A percentile compares a stretch with the other conserved stretches of the same genome.
phyloP scores from a whole-genome alignment of 2,113 vertebrate genomes.

The Apaloderma vittatum region DNA sequence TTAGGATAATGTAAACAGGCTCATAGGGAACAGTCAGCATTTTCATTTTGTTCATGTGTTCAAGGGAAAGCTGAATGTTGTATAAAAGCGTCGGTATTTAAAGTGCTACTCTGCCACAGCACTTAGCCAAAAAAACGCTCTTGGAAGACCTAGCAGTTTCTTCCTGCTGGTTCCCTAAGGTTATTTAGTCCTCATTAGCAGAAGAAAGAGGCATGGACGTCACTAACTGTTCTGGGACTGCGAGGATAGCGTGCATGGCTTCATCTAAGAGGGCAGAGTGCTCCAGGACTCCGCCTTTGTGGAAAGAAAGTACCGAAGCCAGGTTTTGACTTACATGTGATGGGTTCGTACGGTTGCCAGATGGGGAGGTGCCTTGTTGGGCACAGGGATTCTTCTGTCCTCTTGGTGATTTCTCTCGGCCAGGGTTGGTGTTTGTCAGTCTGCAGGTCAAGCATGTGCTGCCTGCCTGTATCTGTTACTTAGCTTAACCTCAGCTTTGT shows the following conservation, averaged over 20 bases:
- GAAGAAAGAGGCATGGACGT: not conserved
- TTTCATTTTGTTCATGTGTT: fast-evolving
- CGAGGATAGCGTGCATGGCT: fast-evolving
- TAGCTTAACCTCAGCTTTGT: fast-evolving
- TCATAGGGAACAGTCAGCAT: not conserved
- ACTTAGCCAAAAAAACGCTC: not conserved
- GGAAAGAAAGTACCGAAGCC: not conserved
- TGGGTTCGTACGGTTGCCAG: not conserved
- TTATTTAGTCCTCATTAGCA: not conserved
- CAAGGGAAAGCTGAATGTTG: not conserved
- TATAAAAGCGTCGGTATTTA: not conserved
- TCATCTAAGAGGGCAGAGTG: not conserved
- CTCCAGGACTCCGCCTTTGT: not conserved
- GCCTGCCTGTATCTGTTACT: not conserved
- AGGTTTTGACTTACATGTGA: not conserved
- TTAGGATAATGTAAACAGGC: not conserved
- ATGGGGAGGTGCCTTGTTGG: not conserved
- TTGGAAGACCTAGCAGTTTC: not conserved
- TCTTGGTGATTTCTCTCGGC: not conserved
- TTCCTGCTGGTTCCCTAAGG: not conserved
- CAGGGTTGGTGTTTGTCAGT: not conserved
- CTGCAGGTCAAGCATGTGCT: not conserved
- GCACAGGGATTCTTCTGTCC: not conserved
- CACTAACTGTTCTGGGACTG: not conserved
- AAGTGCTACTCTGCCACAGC: not conserved